A percentile compares a stretch with the other conserved stretches of the same genome.
Evolutionary conservation across 2,113 vertebrate species (phyloP).

Genomic region (Cyprinodon tularosa): DNA sequence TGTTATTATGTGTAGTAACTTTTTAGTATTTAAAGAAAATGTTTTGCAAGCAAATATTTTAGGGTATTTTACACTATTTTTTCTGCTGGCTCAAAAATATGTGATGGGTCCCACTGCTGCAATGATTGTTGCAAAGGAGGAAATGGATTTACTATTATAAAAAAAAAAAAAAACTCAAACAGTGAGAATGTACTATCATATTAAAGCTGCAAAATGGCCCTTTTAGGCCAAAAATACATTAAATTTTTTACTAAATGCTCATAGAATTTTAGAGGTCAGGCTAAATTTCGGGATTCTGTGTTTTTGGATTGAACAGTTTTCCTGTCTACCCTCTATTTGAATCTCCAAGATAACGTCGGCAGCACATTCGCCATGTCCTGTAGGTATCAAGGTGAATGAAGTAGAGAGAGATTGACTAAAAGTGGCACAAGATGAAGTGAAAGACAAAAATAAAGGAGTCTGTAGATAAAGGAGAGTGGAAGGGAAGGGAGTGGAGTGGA

Average conservation of each 20-base stretch:
- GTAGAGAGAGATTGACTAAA: slow-evolving; percentile 45
- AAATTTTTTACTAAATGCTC: not conserved
- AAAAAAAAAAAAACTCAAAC: too few species aligned
- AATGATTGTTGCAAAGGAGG: too few species aligned
- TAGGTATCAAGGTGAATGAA: slow-evolving; percentile 41
- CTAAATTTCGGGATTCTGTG: not conserved
- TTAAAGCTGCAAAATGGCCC: too few species aligned
- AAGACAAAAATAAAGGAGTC: slow-evolving; percentile 50
- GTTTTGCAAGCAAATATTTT: not conserved
- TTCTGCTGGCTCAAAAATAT: not conserved
- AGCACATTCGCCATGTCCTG: slow-evolving; percentile 11
- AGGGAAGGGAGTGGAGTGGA: slow-evolving; percentile 17
- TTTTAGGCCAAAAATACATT: not conserved
- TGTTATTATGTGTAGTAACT: too few species aligned
- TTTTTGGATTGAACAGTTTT: not conserved
- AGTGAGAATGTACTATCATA: too few species aligned
- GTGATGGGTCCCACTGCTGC: not conserved
- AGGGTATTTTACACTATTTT: not conserved
- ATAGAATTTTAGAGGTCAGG: too few species aligned
- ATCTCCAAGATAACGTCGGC: slow-evolving; percentile 46
- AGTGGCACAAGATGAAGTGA: slow-evolving; percentile 42
- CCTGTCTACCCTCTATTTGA: not conserved
- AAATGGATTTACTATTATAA: too few species aligned
- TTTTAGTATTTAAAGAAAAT: too few species aligned
- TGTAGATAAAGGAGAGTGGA: slow-evolving; percentile 26